phyloP scores from a whole-genome alignment of 2,888 invertebrate genomes.

The Rosalia funebris region DNA sequence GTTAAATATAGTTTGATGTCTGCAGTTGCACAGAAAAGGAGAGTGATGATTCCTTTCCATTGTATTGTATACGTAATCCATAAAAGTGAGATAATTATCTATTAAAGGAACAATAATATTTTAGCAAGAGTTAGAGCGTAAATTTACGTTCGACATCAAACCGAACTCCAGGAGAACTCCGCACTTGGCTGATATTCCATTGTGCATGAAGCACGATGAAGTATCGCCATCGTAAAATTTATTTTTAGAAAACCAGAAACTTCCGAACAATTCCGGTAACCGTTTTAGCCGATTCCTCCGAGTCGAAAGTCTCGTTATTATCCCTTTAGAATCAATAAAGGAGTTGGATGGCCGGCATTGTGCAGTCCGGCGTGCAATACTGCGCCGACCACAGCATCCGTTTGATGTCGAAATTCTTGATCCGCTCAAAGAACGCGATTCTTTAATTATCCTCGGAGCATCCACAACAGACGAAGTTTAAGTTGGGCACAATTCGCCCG shows the following conservation, averaged over 20 bases:
- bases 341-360: conserved; percentile 31
- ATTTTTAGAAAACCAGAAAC: background rate
- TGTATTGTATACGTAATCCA: too few species aligned
- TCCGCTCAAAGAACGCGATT: conserved; percentile 33
- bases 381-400: conserved; percentile 26
- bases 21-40: too few species aligned
- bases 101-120: background rate
- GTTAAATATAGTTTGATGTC: too few species aligned
- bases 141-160: background rate
- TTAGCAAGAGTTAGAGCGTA: background rate
- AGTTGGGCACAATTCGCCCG: conserved; percentile 16
- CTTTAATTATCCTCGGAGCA: conserved; percentile 35
- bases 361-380: conserved; percentile 34
- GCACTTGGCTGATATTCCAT: background rate
- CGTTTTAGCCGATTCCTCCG: conserved; percentile 4
- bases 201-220: background rate
- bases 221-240: background rate
- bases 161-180: background rate
- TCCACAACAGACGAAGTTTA: conserved; percentile 32
- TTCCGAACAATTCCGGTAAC: conserved; percentile 3
- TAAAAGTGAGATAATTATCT: background rate
- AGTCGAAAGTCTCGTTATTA: conserved; percentile 17
- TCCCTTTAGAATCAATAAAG: conserved; percentile 26
- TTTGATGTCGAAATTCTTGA: conserved; percentile 39
- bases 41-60: too few species aligned